Evolutionary conservation across 1,140 invertebrate genomes (phyloP), one percentile per base, ranked within the genome.

Genomic region (Platyscapa corneri): DNA sequence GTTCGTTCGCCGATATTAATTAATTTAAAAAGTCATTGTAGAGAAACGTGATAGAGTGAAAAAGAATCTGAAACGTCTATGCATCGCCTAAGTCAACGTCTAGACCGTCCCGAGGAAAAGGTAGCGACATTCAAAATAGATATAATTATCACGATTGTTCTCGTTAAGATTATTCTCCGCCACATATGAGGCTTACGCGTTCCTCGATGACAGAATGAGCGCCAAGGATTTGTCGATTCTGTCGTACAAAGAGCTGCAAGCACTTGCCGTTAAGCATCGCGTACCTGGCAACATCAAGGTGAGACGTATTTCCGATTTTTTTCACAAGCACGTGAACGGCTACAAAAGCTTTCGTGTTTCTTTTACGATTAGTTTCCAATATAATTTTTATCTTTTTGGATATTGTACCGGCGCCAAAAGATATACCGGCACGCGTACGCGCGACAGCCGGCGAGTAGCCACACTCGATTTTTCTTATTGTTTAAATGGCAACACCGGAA

Each of bases 261-360:
- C 89, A 1, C 83, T 92, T 46, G 92, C 92, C 65, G 70, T 89
- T 14, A 86, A 86, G 82, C 89, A 92, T 42, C 88, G 85, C 23
- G 88, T 92, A 34, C 91, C 91, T 37, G 90, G 90, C 64, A 92
- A 92, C 87, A 91, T 92, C 72, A 92, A 92, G 91, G 91, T 92
- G 89, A 90, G 49, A 6, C 2, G 37, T 20, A 14, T 12, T 30
- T 46, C 20, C 18, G 10, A 53, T 32, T 70, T 37, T 70, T 14
- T 27, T 60, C 20, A 5, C 10, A 5, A 30, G 32, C 75, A 20
- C 7, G 34, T 20, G 12, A 53, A 53, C 49, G 49, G 18, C 49
- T 16, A 53, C 49, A 3, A 16, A 30, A 65, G 30, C 14, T n/a
- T 65, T 53, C 18, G 49, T 16, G 12, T 46, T 46, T 46, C 42